Conservation (phyloP, 2,888 invertebrate species). For the Fragum fragum region DNA sequence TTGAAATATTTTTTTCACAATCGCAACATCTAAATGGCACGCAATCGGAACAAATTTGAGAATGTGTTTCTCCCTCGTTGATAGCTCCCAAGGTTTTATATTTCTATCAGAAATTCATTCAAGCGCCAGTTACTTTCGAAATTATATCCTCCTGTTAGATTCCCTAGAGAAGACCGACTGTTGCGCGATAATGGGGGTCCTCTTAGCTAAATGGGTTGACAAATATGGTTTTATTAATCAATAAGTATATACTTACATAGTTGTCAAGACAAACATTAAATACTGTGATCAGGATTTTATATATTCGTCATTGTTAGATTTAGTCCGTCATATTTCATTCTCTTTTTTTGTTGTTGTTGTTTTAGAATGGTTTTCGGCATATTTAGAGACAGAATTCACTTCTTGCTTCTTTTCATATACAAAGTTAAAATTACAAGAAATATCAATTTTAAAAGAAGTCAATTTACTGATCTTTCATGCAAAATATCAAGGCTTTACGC, state of each 20-base stretch:
- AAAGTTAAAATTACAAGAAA: too few relatives aligned
- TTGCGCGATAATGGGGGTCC: neutral
- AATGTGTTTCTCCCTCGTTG: constrained; percentile 5
- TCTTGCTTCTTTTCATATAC: too few relatives aligned
- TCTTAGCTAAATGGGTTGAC: neutral
- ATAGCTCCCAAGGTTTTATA: constrained; percentile 10
- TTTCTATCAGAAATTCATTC: constrained; percentile 4
- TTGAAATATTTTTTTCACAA: constrained; percentile 1
- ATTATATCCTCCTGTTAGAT: neutral
- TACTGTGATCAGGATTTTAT: too few relatives aligned
- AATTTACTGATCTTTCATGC: too few relatives aligned
- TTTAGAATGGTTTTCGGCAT: too few relatives aligned
- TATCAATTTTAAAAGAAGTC: too few relatives aligned
- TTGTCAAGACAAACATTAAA: too few relatives aligned
- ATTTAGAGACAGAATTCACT: too few relatives aligned
- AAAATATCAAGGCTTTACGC: too few relatives aligned
- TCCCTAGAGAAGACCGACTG: constrained; percentile 11
- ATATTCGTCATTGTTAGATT: too few relatives aligned
- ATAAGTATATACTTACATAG: neutral
- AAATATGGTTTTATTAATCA: neutral
- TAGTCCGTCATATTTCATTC: too few relatives aligned
- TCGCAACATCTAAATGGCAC: neutral
- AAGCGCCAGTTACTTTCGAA: constrained; percentile 19
- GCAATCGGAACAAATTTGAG: constrained; percentile 13
- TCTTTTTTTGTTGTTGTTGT: too few relatives aligned